A percentile compares a stretch with the other conserved stretches of the same genome.
Conservation (phyloP, 2,113 vertebrate genomes). For the Heterotis niloticus region DNA sequence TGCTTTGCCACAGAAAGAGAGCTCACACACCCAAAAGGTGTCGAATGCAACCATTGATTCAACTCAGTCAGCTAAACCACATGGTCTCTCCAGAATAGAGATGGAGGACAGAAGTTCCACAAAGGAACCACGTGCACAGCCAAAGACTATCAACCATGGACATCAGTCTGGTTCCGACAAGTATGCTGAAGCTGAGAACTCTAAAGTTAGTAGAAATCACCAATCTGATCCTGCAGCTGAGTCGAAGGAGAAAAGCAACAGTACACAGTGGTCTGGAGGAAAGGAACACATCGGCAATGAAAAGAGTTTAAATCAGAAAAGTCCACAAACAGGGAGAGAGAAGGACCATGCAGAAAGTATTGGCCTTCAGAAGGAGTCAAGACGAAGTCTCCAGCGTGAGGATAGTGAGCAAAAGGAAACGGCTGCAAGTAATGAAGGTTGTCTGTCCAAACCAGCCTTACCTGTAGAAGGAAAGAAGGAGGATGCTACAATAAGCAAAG, state of each 20-base stretch:
- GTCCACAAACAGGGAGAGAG: neutral
- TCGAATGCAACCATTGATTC: neutral
- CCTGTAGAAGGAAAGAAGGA: neutral
- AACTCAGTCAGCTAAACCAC: neutral
- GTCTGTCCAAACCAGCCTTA: neutral
- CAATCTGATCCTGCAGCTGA: slow-evolving; percentile 26
- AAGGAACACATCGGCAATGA: slow-evolving; percentile 3
- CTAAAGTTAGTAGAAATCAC: slow-evolving; percentile 39
- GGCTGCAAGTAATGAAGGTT: neutral
- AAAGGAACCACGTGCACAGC: neutral
- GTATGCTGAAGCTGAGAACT: neutral
- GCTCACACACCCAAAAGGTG: neutral
- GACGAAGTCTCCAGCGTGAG: neutral
- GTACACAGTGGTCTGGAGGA: neutral
- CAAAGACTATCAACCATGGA: neutral
- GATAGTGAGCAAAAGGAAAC: neutral
- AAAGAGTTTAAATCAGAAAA: neutral
- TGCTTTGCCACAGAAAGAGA: neutral
- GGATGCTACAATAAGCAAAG: neutral
- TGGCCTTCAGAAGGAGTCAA: neutral
- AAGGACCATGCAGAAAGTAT: neutral
- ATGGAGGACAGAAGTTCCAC: neutral
- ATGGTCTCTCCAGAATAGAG: neutral
- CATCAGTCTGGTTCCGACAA: neutral
- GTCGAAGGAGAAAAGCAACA: neutral